phyloP scores from a whole-genome alignment of 2,888 invertebrate genomes.

The Lasioglossum lativentre region DNA sequence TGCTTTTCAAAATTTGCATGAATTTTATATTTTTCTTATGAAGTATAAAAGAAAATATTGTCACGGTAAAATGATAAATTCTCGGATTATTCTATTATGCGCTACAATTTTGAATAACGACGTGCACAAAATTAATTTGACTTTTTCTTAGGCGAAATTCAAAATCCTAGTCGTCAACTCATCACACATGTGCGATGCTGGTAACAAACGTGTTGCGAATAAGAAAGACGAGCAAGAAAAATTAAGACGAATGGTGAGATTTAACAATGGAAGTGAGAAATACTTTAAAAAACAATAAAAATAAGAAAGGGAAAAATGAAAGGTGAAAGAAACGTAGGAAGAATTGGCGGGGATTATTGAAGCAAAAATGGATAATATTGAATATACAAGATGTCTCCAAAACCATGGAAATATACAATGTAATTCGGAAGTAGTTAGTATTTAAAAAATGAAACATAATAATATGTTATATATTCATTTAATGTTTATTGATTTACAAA shows the following conservation, averaged over 20 bases:
- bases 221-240: neutral
- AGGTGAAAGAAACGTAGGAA: slow-evolving; percentile 10
- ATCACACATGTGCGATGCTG: neutral
- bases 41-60: neutral
- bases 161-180: neutral
- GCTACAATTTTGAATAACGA: neutral
- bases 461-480: neutral
- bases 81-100: neutral
- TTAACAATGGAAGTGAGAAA: slow-evolving; percentile 6
- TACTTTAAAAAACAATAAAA: neutral
- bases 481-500: neutral
- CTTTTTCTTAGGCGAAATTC: neutral
- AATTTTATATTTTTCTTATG: neutral
- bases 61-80: neutral
- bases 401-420: neutral
- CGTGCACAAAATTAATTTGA: neutral
- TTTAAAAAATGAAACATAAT: neutral
- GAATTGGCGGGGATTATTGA: neutral
- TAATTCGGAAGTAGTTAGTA: too few relatives aligned
- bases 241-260: neutral
- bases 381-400: neutral
- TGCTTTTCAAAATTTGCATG: neutral
- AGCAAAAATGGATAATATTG: neutral
- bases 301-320: neutral
- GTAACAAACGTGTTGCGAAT: neutral